Base-by-base conservation (phyloP, 2,113 vertebrate genomes). In the Gambusia holbrooki region DNA sequence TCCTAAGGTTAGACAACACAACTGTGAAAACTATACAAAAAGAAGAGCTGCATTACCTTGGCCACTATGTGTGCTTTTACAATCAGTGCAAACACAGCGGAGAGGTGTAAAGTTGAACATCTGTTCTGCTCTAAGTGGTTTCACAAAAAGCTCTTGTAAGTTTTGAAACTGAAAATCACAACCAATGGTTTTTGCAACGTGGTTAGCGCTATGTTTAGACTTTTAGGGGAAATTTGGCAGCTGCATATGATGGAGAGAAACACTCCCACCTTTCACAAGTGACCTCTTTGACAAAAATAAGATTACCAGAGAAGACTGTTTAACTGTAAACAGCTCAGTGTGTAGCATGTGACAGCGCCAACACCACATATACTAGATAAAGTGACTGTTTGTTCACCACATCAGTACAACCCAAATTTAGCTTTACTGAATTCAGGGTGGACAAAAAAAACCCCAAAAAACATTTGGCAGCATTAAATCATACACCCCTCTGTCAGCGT, bases 381-480 rank as follows among this genome's bases (percentile, higher is more conserved):
- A 40, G 14, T 27, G 8, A 17, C 4, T 40, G 4, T 25, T 66
- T 42, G 64, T 40, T 11, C 35, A 5, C 19, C 22, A 40, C 33
- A 66, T 13, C 22, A n/a, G 25, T 37, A 40, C 64, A 27, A 2
- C 25, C 65, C 22, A 64, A 33, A 32, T 6, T 5, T 11, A 69
- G 29, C 9, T 10, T 51, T 15, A 13, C 10, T 28, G n/a, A 40
- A 54, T 22, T 51, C 2, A 32, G 2, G n/a, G 15, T 0, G 19
- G 19, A 32, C 6, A 3, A 10, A 11, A 35, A 35, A 48, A 13
- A 3, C 30, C 30, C 30, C 2, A 45, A 45, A 15, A 0, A 48
- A 19, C 5, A 6, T 48, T 48, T 48, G 45, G 45, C 61, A n/a
- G 32, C 30, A 66, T 83, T 48, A 62, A 27, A 42, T 79, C 71